Percentiles rank a stretch among this genome's conserved stretches.
phyloP scores from a whole-genome alignment of 2,797 vertebrate genomes.

The Neopelma chrysocephalum region DNA sequence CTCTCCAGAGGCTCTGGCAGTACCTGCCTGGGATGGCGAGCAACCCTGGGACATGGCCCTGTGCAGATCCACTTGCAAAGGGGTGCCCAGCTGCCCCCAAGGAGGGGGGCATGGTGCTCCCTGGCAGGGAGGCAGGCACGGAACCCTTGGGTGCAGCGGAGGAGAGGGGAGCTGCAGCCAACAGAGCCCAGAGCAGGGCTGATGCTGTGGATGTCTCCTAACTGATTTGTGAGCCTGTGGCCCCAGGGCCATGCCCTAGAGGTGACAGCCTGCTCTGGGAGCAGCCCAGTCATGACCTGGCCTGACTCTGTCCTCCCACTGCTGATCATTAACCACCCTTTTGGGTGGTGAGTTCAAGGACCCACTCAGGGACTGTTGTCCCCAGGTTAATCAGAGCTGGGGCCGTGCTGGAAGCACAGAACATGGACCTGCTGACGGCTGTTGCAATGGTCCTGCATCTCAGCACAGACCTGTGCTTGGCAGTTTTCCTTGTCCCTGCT shows the following conservation, averaged over 20 bases:
- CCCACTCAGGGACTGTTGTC: background rate
- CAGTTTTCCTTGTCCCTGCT: background rate
- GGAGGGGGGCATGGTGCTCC: background rate
- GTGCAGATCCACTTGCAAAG: background rate
- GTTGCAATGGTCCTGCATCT: background rate
- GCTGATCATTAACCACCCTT: constrained; percentile 50
- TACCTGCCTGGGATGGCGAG: background rate
- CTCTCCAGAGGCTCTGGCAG: background rate
- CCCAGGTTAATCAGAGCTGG: background rate
- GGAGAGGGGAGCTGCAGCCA: background rate
- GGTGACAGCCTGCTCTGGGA: background rate
- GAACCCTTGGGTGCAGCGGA: background rate
- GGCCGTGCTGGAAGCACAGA: background rate
- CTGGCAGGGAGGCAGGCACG: background rate
- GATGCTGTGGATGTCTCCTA: background rate
- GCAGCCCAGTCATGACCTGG: background rate
- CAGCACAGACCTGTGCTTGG: background rate
- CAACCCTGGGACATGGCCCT: background rate
- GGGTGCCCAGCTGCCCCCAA: background rate
- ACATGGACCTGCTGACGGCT: background rate
- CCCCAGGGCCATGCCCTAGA: background rate
- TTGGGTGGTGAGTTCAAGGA: background rate
- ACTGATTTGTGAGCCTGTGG: background rate
- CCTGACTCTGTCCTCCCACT: background rate
- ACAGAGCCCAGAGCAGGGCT: background rate